Conservation (phyloP, 2,113 vertebrate genomes). For the Heterocephalus glaber region DNA sequence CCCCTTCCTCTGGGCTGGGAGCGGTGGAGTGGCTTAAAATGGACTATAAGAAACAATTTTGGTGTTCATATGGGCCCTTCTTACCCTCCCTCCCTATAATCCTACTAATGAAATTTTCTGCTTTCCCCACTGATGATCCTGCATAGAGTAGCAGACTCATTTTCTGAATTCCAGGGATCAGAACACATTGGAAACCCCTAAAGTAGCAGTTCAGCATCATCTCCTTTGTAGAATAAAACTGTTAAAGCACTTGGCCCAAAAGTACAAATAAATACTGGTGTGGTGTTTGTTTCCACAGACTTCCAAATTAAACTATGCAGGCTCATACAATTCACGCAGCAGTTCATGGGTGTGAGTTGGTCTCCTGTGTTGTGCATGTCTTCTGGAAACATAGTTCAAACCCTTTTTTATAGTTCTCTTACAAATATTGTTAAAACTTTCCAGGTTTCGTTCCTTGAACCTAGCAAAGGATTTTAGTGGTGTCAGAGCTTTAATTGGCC, state of each 20-base stretch:
- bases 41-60: neutral
- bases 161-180: neutral
- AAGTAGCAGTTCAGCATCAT: neutral
- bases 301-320: constrained; percentile 7
- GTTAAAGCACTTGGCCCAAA: neutral
- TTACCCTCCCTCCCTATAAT: neutral
- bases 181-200: neutral
- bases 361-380: neutral
- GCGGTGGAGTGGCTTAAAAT: too few relatives aligned
- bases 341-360: neutral
- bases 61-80: neutral
- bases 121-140: neutral
- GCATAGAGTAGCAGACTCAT: neutral
- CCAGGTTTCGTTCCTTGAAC: constrained; percentile 16
- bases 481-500: neutral
- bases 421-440: constrained; percentile 36
- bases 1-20: too few relatives aligned
- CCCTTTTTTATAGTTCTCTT: neutral
- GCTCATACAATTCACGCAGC: neutral
- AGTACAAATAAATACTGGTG: neutral
- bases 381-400: constrained; percentile 34
- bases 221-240: neutral
- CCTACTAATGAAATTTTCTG: neutral
- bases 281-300: constrained; percentile 6
- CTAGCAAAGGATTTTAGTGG: neutral